Conservation (phyloP, 2,888 invertebrate genomes). For the Drosophila affinis region DNA sequence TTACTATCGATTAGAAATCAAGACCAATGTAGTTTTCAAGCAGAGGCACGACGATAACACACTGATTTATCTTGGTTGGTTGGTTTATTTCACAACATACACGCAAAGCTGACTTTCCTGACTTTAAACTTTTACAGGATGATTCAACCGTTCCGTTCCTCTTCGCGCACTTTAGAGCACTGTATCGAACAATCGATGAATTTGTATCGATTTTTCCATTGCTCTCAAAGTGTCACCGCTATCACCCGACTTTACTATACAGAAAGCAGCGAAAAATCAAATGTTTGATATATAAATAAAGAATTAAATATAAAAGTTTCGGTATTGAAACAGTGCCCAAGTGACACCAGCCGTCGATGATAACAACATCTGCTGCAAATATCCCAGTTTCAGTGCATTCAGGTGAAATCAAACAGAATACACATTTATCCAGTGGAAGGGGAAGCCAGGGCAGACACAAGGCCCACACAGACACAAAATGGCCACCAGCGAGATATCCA, state of each 20-base stretch:
- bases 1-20: too few species aligned
- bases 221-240: too few species aligned
- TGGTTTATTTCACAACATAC: too few species aligned
- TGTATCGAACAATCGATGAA: too few species aligned
- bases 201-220: too few species aligned
- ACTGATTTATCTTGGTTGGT: too few species aligned
- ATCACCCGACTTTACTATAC: slow-evolving; percentile 1
- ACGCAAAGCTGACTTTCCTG: too few species aligned
- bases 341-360: background rate
- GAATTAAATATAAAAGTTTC: slow-evolving; percentile 7
- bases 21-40: too few species aligned
- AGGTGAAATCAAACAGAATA: background rate
- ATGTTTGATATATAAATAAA: background rate
- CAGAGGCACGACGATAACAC: too few species aligned
- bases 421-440: slow-evolving; percentile 11
- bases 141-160: too few species aligned
- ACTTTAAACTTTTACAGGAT: too few species aligned
- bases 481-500: slow-evolving; percentile 86
- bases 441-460: slow-evolving; percentile 5
- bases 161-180: too few species aligned
- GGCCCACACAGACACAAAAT: slow-evolving; percentile 68
- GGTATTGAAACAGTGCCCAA: background rate
- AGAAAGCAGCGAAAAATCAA: slow-evolving; percentile 35
- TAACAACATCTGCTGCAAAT: background rate
- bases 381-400: background rate